Evolutionary conservation across 2,888 invertebrate genomes (phyloP).

Genomic region (Megaustenia siamemsis): DNA sequence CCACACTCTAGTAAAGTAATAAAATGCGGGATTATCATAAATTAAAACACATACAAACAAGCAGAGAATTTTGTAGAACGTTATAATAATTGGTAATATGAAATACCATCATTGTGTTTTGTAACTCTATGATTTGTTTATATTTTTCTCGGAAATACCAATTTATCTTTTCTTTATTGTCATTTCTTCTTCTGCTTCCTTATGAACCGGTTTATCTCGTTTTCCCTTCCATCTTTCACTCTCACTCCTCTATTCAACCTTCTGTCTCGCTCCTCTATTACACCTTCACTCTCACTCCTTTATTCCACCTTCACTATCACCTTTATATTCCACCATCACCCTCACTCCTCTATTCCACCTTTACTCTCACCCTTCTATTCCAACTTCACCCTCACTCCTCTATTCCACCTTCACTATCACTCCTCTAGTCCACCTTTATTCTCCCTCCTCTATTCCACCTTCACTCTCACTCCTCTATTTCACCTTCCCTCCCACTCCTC

Average conservation of each 20-base stretch:
- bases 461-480: background rate
- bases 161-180: conserved; percentile 27
- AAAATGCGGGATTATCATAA: too few relatives aligned
- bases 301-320: too few relatives aligned
- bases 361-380: background rate
- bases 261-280: conserved; percentile 11
- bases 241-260: background rate
- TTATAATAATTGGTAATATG: too few relatives aligned
- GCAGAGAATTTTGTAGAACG: too few relatives aligned
- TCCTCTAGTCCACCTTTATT: background rate
- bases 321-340: conserved; percentile 27
- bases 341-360: conserved; percentile 30
- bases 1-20: too few relatives aligned
- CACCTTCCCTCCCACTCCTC: conserved; percentile 14
- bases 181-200: conserved; percentile 15
- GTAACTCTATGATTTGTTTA: too few relatives aligned
- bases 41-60: too few relatives aligned
- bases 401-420: too few relatives aligned
- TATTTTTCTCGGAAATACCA: too few relatives aligned
- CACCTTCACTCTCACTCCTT: background rate
- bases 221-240: background rate
- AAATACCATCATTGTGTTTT: too few relatives aligned
- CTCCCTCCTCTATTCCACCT: background rate
- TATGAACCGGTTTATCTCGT: conserved; percentile 12
- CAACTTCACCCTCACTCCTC: too few relatives aligned